Evolutionary conservation across 2,888 invertebrate species (phyloP), one percentile per base, ranked within the genome.

Genomic region (Ormyrus pomaceus): DNA sequence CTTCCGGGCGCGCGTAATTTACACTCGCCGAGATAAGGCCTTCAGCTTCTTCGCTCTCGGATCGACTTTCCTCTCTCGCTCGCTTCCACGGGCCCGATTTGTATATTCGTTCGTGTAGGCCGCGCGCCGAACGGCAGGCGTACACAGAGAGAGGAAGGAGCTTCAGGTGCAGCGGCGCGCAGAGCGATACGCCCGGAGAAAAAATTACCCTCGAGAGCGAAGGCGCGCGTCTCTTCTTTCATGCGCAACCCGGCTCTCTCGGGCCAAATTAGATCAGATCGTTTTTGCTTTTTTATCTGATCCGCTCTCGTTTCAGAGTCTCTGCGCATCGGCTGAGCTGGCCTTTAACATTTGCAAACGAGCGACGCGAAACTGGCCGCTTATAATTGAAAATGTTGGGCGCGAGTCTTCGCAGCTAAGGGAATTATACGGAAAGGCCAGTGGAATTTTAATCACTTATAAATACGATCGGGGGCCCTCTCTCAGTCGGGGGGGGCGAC

Each of bases 391-490:
- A 19, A 19, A 19, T 1, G 19, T 73, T 13, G 13, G 59, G 48
- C 55, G 19, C 45, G 10, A 1, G 19, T 13, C 8, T 11, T 45
- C 11, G 4, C 34, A 73, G 51, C 62, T 70, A 46, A 6, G 56
- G 72, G 61, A 73, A 72, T 73, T 62, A 62, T 46, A 50, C 45
- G 11, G 45, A 69, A 66, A 50, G 73, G 58, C 64, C 73, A 73
- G 55, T 56, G 73, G 80, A 80, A 80, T 80, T 74, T 77, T 77
- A 81, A 81, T 81, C 77, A 66, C 70, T 77, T 65, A 71, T 77
- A 81, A 81, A 81, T 77, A 77, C 77, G 53, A 73, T 65, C 6
- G 56, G 10, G 46, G 51, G 65, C 48, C 11, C 7, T 19, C 19
- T 19, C 19, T 2, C 19, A 19, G 19, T 1, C 19, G 8, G 8